Conservation (phyloP, 2,113 vertebrate genomes). For the Pedionomus torquatus region DNA sequence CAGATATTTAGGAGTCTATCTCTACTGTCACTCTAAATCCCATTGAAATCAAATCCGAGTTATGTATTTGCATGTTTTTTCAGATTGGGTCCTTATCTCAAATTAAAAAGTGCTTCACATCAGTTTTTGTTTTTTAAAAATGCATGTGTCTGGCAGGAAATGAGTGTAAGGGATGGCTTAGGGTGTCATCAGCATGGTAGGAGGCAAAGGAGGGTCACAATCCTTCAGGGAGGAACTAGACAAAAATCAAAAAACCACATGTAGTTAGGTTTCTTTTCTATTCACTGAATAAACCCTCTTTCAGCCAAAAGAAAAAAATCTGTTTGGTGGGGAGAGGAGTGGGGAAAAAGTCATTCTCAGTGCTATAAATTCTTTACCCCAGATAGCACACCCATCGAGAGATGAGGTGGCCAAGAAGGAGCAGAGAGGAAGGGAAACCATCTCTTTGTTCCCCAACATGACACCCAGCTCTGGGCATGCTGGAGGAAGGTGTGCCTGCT, state of each 20-base stretch:
- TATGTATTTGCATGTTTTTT: not conserved
- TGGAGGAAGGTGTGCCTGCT: fast-evolving
- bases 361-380: not conserved
- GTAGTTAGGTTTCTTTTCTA: not conserved
- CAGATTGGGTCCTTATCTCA: not conserved
- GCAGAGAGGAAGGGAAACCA: not conserved
- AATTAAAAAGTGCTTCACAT: not conserved
- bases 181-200: not conserved
- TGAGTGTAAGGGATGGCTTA: not conserved
- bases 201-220: not conserved
- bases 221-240: not conserved
- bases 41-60: not conserved
- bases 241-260: not conserved
- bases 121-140: not conserved
- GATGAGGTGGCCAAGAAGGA: not conserved
- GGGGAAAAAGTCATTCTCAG: not conserved
- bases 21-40: not conserved
- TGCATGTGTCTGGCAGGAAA: not conserved
- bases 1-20: not conserved
- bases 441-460: fast-evolving
- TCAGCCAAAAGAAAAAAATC: not conserved
- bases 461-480: not conserved
- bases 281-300: not conserved
- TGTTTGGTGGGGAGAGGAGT: not conserved
- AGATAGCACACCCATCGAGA: not conserved